phyloP scores from a whole-genome alignment of 2,888 invertebrate species.

The Panopea generosa region DNA sequence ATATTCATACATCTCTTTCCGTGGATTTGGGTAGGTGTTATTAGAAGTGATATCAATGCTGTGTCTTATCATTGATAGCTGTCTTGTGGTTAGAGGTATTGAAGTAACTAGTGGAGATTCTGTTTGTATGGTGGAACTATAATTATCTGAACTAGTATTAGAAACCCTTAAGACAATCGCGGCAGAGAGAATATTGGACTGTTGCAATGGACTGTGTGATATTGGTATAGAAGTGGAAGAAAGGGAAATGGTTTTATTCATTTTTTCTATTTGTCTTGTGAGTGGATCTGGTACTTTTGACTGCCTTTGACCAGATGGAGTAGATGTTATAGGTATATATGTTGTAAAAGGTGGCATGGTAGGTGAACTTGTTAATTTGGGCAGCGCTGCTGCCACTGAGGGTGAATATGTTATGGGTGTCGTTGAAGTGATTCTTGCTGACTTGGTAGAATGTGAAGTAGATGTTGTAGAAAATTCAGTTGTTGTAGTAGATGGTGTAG shows the following conservation, averaged over 20 bases:
- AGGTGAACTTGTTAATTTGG: no score
- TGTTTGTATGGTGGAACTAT: neutral
- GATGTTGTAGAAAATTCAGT: no score
- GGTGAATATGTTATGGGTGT: neutral
- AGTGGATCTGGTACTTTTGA: no score
- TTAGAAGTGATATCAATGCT: constrained; percentile 47
- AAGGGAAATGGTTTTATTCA: no score
- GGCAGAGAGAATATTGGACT: neutral
- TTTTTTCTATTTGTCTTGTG: no score
- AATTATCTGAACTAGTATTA: neutral
- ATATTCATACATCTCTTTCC: constrained; percentile 57
- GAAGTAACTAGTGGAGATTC: neutral
- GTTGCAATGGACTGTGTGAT: no score
- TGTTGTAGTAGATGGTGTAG: no score
- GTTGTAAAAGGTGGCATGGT: neutral
- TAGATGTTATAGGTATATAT: neutral
- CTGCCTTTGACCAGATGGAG: neutral
- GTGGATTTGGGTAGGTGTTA: constrained; percentile 56
- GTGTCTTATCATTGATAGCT: constrained; percentile 30
- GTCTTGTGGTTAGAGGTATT: constrained; percentile 11
- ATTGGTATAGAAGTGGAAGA: no score
- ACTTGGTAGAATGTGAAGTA: no score
- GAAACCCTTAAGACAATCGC: neutral
- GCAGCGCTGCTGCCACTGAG: neutral
- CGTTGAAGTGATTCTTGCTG: no score